A percentile compares a stretch with the other conserved stretches of the same genome.
These are phyloP conservation scores for Heteromyza rotundicornis DNA, from an alignment of 2,888 invertebrate species.

Conservation along the genomic window DNA sequence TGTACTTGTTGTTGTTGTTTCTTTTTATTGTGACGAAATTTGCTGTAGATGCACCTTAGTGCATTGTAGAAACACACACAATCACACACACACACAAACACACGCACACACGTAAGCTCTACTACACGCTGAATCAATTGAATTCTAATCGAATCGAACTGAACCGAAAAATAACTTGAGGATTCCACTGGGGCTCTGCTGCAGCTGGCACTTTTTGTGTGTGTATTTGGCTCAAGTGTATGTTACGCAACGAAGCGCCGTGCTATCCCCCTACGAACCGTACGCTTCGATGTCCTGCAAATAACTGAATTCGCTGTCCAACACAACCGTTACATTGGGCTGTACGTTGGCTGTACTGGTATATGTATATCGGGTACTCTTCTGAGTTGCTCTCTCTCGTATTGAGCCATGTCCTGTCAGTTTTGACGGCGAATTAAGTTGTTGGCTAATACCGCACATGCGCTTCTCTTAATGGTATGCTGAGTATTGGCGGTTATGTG, in stretches of 20 bases:
- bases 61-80: neutral
- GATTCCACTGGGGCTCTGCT: neutral
- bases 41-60: neutral
- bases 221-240: conserved; percentile 3
- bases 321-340: no score
- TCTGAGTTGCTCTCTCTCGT: neutral
- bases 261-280: neutral
- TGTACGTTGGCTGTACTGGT: neutral
- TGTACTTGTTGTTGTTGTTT: neutral
- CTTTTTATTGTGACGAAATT: neutral
- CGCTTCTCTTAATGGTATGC: neutral
- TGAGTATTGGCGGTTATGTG: neutral
- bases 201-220: neutral
- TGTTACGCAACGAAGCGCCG: neutral
- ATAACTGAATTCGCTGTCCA: conserved; percentile 13
- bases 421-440: neutral
- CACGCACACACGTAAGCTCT: neutral
- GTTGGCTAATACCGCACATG: no score
- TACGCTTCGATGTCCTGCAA: conserved; percentile 14
- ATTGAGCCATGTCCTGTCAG: neutral
- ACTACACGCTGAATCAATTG: neutral
- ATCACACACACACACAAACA: neutral
- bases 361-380: neutral
- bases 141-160: neutral
- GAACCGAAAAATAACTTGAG: neutral